Base-by-base conservation (phyloP, 2,797 vertebrate genomes). In the Gymnoscopelus microlampas region DNA sequence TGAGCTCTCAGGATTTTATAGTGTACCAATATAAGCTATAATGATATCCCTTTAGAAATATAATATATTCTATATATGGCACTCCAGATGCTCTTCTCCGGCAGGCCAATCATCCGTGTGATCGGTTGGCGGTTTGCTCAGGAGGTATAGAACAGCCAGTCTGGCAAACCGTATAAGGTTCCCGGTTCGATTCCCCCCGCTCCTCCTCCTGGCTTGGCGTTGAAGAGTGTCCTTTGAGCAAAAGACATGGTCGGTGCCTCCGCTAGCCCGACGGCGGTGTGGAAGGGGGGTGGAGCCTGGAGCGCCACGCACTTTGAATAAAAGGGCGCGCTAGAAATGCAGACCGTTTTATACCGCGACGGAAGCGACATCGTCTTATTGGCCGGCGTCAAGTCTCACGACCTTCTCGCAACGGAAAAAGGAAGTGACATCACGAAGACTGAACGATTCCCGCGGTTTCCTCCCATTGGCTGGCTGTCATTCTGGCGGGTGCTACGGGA, bases 21-120 rank as follows among this genome's bases (percentile, higher is more conserved):
- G 39, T 44, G 39, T 44, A 44, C 75, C 79, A 87, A 76, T 80
- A 60, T 53, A 85, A 70, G 79, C 78, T 85, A 81, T 67, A 74
- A 74, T 65, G 76, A 89, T 67, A 92, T 94, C 93, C 93, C 92
- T 93, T 93, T 92, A 83, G 82, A 73, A 88, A 83, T 7, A 35
- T 3, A 29, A 29, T 29, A 29, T 29, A 29, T 29, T 3, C 26
- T 29, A 76, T 79, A 76, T 87, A 87, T 91, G 87, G 87, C 88
- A 88, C 80, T 89, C 77, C 65, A 35, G 73, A 82, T 82, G 76
- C 78, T 74, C 76, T 76, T 81, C 77, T 76, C 61, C 63, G 57
- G 68, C 71, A 61, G 53, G 83, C 65, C 74, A 72, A 82, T 63
- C 55, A 50, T 61, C 69, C 58, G 24, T 19, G 63, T 19, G 63